Percentiles rank a stretch among this genome's conserved stretches.
These are phyloP conservation scores for Coelopa pilipes DNA, from an alignment of 2,888 invertebrate species.

Conservation along the genomic window DNA sequence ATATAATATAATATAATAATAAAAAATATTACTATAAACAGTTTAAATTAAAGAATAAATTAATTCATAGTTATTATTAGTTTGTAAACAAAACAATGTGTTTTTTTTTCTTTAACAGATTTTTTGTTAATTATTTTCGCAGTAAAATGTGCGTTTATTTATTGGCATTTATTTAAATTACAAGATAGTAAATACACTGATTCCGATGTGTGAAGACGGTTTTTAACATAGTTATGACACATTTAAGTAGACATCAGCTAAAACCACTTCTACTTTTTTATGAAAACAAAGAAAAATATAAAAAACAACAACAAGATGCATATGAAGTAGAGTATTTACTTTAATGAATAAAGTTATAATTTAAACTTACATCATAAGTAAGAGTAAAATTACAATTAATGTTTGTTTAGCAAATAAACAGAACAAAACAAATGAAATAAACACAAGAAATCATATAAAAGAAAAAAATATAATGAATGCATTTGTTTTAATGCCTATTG, in stretches of 20 bases:
- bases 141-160: not conserved
- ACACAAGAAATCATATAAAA: conserved; percentile 28
- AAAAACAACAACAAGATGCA: conserved; percentile 13
- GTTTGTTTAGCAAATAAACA: conserved; percentile 26
- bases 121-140: not conserved
- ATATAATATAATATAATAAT: conserved; percentile 37
- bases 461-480: conserved; percentile 36
- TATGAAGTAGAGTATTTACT: conserved; percentile 14
- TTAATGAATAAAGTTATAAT: conserved; percentile 17
- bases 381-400: conserved; percentile 25
- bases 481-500: too few species aligned
- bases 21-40: conserved; percentile 57
- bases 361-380: conserved; percentile 21
- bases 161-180: not conserved
- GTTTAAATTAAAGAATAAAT: conserved; percentile 55
- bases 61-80: conserved; percentile 64
- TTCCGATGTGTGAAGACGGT: too few species aligned
- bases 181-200: not conserved
- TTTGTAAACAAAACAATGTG: conserved; percentile 55
- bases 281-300: not conserved
- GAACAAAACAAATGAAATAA: conserved; percentile 21
- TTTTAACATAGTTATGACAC: too few species aligned
- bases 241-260: too few species aligned
- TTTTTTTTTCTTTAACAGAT: conserved; percentile 20
- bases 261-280: conserved; percentile 22